Conservation (phyloP, 2,113 vertebrate species). For the Crypturellus undulatus region DNA sequence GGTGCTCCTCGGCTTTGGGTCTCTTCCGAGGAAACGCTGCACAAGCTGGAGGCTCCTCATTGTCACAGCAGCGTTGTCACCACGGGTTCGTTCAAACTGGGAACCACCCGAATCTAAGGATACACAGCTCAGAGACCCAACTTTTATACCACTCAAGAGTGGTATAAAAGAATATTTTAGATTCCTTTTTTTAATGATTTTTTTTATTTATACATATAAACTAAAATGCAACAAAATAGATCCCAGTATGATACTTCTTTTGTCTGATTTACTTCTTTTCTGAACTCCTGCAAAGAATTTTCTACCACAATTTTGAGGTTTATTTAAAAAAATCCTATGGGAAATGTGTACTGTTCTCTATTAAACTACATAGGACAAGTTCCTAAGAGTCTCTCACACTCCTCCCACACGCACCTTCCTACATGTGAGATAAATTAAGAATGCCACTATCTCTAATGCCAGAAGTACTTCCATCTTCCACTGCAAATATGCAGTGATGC, state of each 20-base stretch:
- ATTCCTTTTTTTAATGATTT: not conserved
- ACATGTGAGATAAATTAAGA: conserved; percentile 65
- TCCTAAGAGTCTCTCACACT: conserved; percentile 35
- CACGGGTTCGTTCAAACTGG: not conserved
- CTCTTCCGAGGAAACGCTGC: not conserved
- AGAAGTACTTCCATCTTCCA: conserved; percentile 55
- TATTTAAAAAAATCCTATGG: conserved; percentile 42
- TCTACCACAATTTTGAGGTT: conserved; percentile 22
- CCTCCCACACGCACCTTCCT: conserved; percentile 35
- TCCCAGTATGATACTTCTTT: conserved; percentile 22
- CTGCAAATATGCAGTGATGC: conserved; percentile 55
- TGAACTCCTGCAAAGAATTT: not conserved
- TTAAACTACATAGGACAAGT: conserved; percentile 28
- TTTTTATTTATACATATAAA: not conserved
- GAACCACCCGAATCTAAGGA: not conserved
- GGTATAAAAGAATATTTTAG: not conserved
- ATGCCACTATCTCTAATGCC: conserved; percentile 61
- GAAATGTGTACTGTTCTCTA: conserved; percentile 40
- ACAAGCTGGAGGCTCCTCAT: not conserved
- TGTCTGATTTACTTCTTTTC: not conserved
- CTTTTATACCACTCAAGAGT: not conserved
- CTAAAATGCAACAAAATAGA: not conserved
- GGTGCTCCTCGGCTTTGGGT: accelerated
- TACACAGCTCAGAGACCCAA: not conserved
- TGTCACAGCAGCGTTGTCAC: not conserved